Evolutionary conservation across 2,888 invertebrate species (phyloP).

Genomic region (Mystacides longicornis): DNA sequence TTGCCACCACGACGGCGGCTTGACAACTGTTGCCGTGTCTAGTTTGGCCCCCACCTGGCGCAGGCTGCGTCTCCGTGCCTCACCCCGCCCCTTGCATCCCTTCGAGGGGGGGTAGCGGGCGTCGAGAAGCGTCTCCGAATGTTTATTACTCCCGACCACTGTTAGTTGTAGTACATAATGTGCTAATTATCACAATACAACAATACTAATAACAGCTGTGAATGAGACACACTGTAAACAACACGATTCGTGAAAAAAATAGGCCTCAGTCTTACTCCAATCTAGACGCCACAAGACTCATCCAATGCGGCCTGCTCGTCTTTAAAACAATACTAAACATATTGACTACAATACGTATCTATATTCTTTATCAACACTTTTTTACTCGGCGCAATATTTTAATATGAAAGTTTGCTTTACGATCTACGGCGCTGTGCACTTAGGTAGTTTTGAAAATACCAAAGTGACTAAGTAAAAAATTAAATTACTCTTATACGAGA

Average conservation of each 20-base stretch:
- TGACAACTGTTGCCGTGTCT: slow-evolving; percentile 28
- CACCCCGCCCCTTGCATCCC: slow-evolving; percentile 17
- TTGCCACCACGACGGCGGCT: slow-evolving; percentile 32
- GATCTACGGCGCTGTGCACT: too few relatives aligned
- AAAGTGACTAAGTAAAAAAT: too few relatives aligned
- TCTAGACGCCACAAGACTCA: background rate
- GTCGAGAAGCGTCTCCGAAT: slow-evolving; percentile 30
- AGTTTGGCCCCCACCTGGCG: slow-evolving; percentile 49
- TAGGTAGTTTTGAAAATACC: too few relatives aligned
- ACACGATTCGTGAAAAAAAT: background rate
- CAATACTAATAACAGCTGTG: too few relatives aligned
- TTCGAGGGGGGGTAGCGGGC: slow-evolving; percentile 27
- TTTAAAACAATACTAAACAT: background rate
- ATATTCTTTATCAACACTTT: background rate
- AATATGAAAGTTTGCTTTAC: too few relatives aligned
- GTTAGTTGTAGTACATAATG: background rate
- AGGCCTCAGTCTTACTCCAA: too few relatives aligned
- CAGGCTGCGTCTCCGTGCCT: slow-evolving; percentile 30
- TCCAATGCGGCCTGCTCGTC: background rate
- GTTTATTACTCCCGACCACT: slow-evolving; percentile 11
- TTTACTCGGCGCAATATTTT: background rate
- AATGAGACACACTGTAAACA: background rate
- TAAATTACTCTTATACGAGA: too few relatives aligned
- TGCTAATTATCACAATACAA: background rate
- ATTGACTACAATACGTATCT: background rate